Evolutionary conservation across 2,113 vertebrate genomes (phyloP).

Genomic region (Hippocampus zosterae): DNA sequence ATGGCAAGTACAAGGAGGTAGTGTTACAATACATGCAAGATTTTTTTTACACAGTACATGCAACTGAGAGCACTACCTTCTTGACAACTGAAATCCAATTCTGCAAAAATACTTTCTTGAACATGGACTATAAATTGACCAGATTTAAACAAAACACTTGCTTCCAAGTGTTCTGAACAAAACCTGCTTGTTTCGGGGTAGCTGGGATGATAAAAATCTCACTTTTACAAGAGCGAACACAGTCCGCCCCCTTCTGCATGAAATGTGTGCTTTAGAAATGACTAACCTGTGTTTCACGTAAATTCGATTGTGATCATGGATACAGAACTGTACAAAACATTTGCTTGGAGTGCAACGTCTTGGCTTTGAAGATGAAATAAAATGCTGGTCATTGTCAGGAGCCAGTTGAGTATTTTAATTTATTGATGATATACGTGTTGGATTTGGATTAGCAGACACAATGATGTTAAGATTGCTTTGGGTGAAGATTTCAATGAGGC

Average conservation of each 20-base stretch:
- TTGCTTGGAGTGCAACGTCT: slow-evolving; percentile 42
- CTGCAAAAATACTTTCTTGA: background rate
- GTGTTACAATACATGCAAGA: slow-evolving; percentile 23
- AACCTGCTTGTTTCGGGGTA: background rate
- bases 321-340: slow-evolving; percentile 20
- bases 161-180: background rate
- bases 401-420: background rate
- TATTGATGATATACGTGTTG: background rate
- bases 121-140: slow-evolving; percentile 5
- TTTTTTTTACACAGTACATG: background rate
- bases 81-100: background rate
- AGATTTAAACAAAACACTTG: slow-evolving; percentile 11
- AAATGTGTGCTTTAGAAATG: slow-evolving; percentile 28
- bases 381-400: slow-evolving; percentile 29
- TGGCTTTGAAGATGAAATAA: slow-evolving; percentile 46
- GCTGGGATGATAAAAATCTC: background rate
- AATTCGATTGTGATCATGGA: slow-evolving; percentile 31
- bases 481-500: slow-evolving; percentile 51
- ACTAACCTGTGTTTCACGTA: slow-evolving; percentile 26
- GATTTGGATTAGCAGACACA: background rate
- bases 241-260: slow-evolving; percentile 12
- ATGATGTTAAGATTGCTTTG: background rate
- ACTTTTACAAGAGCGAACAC: background rate
- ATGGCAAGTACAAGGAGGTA: slow-evolving; percentile 35
- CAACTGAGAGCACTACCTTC: slow-evolving; percentile 5